phyloP scores from a whole-genome alignment of 1,140 invertebrate genomes.

The Lucilia cuprina region DNA sequence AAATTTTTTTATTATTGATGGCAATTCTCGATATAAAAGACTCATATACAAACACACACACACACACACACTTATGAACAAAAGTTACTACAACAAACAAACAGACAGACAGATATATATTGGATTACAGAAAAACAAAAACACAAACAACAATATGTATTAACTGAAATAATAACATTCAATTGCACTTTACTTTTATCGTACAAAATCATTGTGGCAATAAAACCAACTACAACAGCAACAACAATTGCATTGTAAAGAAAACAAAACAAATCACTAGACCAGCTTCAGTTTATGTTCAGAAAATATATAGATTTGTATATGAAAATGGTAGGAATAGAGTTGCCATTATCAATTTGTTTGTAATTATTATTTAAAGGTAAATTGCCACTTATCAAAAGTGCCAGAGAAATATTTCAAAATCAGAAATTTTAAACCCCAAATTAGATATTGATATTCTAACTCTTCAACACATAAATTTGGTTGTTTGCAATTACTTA shows the following conservation, averaged over 20 bases:
- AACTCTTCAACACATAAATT: too few relatives aligned
- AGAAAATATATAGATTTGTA: background rate
- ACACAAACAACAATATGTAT: constrained; percentile 35
- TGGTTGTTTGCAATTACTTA: too few relatives aligned
- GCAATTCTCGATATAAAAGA: constrained; percentile 39
- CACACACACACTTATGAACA: background rate
- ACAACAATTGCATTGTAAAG: constrained; percentile 38
- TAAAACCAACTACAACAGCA: constrained; percentile 34
- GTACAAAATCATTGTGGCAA: constrained; percentile 24
- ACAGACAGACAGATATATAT: background rate
- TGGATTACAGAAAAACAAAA: constrained; percentile 33
- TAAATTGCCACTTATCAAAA: too few relatives aligned
- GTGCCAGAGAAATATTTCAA: too few relatives aligned
- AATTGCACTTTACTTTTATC: constrained; percentile 50
- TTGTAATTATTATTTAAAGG: too few relatives aligned
- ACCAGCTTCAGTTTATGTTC: background rate
- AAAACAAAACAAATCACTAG: background rate
- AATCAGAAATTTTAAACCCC: too few relatives aligned
- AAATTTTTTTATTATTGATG: constrained; percentile 40
- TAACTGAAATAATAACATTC: constrained; percentile 45
- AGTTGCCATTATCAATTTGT: background rate
- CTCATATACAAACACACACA: background rate
- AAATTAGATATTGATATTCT: too few relatives aligned
- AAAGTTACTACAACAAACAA: background rate
- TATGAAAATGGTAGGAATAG: background rate